Evolutionary conservation across 1,140 invertebrate genomes (phyloP), one percentile per base, ranked within the genome.

Genomic region (Plectrocnemia conspersa): DNA sequence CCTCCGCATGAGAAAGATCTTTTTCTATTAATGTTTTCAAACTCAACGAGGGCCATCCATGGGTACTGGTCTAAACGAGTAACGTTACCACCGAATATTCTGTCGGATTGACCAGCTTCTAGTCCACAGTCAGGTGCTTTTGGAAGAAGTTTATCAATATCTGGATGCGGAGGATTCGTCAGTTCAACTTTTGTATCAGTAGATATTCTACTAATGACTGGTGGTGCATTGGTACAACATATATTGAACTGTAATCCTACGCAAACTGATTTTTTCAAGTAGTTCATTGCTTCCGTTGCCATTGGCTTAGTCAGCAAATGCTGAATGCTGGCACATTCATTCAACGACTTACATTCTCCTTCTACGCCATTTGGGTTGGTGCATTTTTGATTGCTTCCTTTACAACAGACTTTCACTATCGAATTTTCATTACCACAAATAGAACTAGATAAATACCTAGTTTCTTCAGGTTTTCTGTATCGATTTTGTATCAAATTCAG

Each of bases 1-100:
- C 82, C 84, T 16, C 81, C 82, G 65, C 85, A 87, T 52, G 71
- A 66, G 41, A 70, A 73, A 0, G 67, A n/a, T n/a, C n/a, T n/a
- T n/a, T n/a, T n/a, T n/a, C n/a, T n/a, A n/a, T n/a, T n/a, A n/a
- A n/a, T n/a, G n/a, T n/a, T n/a, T n/a, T n/a, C n/a, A n/a, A 77
- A 78, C 59, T 77, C 76, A n/a, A 83, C 61, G 0, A 81, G 64
- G 0, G 68, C 75, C 77, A 82, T 79, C 81, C 81, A 83, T 0
- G 81, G 79, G 50, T 76, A 82, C 56, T 81, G 77, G 40, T 78
- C 77, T 5, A 81, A 66, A 9, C 69, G 71, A 2, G 79, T 73
- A 19, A 59, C 65, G 24, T 76, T 71, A 0, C 81, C 80, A n/a
- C 80, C 79, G 19, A 80, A 65, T 25, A 83, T 80, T 29, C 73